These are phyloP conservation scores for Gandaritis pyraliata DNA, from an alignment of 2,888 invertebrate species.

Conservation along the genomic window DNA sequence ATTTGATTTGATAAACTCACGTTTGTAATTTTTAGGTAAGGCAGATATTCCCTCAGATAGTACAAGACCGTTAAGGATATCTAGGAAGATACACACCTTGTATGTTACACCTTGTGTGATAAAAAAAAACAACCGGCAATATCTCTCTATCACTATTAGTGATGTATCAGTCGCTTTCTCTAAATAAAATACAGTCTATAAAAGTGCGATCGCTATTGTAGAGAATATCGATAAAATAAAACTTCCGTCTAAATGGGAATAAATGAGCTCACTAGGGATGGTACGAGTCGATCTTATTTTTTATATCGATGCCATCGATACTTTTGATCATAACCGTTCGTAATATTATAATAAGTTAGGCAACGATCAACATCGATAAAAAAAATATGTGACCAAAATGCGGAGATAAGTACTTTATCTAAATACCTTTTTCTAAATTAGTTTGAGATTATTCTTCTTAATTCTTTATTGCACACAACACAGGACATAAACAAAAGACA, in stretches of 20 bases:
- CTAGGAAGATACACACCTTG: too few species aligned
- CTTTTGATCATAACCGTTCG: too few species aligned
- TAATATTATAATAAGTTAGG: background rate
- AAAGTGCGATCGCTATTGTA: slow-evolving; percentile 62
- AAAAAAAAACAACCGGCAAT: slow-evolving; percentile 17
- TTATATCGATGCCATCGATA: background rate
- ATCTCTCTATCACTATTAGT: slow-evolving; percentile 34
- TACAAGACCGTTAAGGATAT: too few species aligned
- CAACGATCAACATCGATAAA: background rate
- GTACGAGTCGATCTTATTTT: slow-evolving; percentile 30
- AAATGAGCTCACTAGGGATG: slow-evolving; percentile 48
- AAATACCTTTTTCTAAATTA: too few species aligned
- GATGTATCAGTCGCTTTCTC: slow-evolving; percentile 33
- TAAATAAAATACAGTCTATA: slow-evolving; percentile 62
- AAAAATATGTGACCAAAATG: too few species aligned
- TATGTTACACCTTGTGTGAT: background rate
- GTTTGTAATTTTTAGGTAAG: too few species aligned
- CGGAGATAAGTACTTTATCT: too few species aligned
- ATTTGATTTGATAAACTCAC: too few species aligned
- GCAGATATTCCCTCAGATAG: too few species aligned
- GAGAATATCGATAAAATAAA: slow-evolving; percentile 60
- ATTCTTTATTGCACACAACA: too few species aligned
- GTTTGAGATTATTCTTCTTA: too few species aligned
- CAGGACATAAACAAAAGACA: too few species aligned
- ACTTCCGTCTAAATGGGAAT: slow-evolving; percentile 47